phyloP scores from a whole-genome alignment of 2,113 vertebrate species.

The Colistium nudipinnis region DNA sequence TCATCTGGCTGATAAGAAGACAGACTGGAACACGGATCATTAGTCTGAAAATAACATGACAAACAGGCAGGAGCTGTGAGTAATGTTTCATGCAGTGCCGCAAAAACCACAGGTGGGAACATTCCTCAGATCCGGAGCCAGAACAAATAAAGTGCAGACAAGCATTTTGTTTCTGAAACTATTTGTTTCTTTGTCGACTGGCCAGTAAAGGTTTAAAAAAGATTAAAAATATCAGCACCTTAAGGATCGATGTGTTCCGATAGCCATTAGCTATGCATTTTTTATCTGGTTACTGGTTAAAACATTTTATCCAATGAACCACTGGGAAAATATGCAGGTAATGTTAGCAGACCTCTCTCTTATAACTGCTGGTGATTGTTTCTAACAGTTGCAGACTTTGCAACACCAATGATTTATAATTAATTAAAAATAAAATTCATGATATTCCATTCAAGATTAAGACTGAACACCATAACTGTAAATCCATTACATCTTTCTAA shows the following conservation, averaged over 20 bases:
- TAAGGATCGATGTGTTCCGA: not conserved
- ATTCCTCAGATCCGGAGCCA: not conserved
- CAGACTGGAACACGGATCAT: constrained; percentile 27
- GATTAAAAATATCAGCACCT: not conserved
- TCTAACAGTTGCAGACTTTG: no score
- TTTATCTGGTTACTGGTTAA: no score
- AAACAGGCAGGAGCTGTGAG: constrained; percentile 37
- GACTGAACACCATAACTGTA: not conserved
- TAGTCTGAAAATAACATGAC: constrained; percentile 22
- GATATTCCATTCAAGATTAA: no score
- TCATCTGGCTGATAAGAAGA: constrained; percentile 11
- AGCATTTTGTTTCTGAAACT: not conserved
- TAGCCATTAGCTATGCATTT: no score
- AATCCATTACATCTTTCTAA: not conserved
- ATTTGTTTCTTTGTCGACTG: not conserved
- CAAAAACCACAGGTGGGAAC: constrained; percentile 13
- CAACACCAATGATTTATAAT: no score
- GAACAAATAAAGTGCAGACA: constrained; percentile 9
- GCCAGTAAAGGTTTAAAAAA: not conserved
- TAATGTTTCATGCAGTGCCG: constrained; percentile 35
- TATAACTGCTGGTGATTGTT: no score
- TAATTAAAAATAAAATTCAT: no score
- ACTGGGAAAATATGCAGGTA: no score
- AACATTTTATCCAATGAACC: no score
- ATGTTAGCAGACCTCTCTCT: no score